These are phyloP conservation scores for Octopus bimaculoides DNA, from an alignment of 1,140 invertebrate species.

Conservation along the genomic window DNA sequence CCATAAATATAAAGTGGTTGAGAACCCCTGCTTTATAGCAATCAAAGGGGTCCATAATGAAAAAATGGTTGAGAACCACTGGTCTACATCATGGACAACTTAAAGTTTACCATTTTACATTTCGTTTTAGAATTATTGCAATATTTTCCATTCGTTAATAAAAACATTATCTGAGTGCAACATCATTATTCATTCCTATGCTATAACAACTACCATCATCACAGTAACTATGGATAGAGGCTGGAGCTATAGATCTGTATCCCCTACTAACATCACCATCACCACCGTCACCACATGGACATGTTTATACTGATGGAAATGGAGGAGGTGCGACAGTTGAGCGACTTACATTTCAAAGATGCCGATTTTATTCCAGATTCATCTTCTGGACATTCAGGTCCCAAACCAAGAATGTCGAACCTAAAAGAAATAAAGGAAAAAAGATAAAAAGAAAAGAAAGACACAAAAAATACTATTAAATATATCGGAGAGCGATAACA, in stretches of 20 bases:
- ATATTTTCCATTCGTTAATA: too few species aligned
- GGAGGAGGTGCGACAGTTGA: neutral
- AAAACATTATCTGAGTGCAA: neutral
- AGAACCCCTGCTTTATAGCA: too few species aligned
- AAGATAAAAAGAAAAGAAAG: too few species aligned
- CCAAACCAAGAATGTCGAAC: constrained; percentile 86
- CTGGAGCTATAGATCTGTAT: neutral
- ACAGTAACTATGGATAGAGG: neutral
- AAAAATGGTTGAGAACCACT: too few species aligned
- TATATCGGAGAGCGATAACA: neutral
- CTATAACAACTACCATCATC: neutral
- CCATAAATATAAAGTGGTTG: too few species aligned
- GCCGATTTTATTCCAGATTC: constrained; percentile 81
- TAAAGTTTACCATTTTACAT: too few species aligned
- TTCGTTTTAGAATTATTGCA: too few species aligned
- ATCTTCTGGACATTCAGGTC: constrained; percentile 83
- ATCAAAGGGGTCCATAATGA: too few species aligned
- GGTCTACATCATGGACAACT: too few species aligned
- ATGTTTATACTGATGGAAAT: neutral
- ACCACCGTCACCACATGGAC: neutral
- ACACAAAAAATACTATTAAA: constrained; percentile 15
- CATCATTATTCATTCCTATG: neutral
- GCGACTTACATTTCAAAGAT: constrained; percentile 62
- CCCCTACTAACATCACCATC: neutral
- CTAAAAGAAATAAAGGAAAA: constrained; percentile 32